phyloP scores from a whole-genome alignment of 2,888 invertebrate species.

The Opisthograptis luteolata region DNA sequence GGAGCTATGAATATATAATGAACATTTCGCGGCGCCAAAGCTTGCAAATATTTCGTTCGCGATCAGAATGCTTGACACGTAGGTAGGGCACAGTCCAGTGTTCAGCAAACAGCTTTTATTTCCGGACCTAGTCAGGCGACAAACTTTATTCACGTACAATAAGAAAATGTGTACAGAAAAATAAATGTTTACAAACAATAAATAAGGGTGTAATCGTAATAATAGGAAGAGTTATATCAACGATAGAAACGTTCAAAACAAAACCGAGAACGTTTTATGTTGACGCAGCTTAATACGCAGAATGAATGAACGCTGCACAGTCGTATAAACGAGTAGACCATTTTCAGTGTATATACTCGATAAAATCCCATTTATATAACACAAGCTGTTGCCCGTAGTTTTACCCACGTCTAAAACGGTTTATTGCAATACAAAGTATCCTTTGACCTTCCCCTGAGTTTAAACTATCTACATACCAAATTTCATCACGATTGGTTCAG shows the following conservation, averaged over 20 bases:
- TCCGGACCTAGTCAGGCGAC: conserved; percentile 44
- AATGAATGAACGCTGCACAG: background rate
- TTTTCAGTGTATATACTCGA: background rate
- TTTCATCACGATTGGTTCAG: too few relatives aligned
- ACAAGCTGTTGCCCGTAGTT: too few relatives aligned
- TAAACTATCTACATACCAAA: too few relatives aligned
- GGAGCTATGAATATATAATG: too few relatives aligned
- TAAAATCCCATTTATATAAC: too few relatives aligned
- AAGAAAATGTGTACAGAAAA: conserved; percentile 6
- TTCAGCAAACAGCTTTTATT: conserved; percentile 66
- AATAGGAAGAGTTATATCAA: background rate
- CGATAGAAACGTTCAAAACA: background rate
- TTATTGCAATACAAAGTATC: too few relatives aligned
- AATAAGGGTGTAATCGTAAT: background rate
- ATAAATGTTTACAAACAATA: background rate
- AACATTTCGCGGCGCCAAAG: conserved; percentile 17
- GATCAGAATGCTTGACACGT: conserved; percentile 61
- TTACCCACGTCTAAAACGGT: too few relatives aligned
- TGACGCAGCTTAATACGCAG: background rate
- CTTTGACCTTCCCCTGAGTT: too few relatives aligned
- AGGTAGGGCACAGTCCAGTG: conserved; percentile 51
- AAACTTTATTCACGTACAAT: conserved; percentile 46
- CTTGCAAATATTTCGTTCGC: conserved; percentile 34
- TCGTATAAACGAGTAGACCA: background rate
- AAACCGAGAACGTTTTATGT: background rate